Percentiles rank a stretch among this genome's conserved stretches.
phyloP scores from a whole-genome alignment of 1,140 invertebrate genomes.

The Hyles euphorbiae region DNA sequence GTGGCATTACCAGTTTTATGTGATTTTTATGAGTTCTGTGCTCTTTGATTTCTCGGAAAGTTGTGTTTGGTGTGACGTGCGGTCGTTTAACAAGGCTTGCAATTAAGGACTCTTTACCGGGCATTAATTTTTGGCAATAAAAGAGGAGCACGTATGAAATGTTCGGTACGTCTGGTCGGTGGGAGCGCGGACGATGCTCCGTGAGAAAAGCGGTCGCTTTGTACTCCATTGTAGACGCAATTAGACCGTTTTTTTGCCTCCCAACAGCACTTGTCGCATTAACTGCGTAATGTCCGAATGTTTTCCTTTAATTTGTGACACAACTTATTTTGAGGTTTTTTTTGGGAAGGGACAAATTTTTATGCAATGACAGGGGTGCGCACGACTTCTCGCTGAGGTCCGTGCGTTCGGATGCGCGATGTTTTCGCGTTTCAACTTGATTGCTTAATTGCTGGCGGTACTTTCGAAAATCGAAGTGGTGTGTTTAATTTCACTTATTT shows the following conservation, averaged over 20 bases:
- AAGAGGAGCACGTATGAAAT: conserved; percentile 62
- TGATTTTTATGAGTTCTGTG: conserved; percentile 41
- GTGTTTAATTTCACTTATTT: no score
- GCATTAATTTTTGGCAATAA: conserved; percentile 75
- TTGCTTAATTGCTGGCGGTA: neutral
- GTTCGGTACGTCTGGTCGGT: conserved; percentile 52
- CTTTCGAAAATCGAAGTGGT: no score
- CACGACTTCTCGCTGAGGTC: neutral
- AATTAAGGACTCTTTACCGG: conserved; percentile 69
- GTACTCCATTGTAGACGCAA: conserved; percentile 65
- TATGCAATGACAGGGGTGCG: conserved; percentile 21
- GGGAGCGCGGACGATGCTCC: conserved; percentile 34
- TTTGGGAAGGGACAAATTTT: conserved; percentile 32
- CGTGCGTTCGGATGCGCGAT: conserved; percentile 41
- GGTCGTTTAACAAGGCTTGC: conserved; percentile 37
- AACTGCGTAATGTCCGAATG: conserved; percentile 52
- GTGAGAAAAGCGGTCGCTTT: conserved; percentile 71
- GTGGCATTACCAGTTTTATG: conserved; percentile 49
- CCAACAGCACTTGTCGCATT: conserved; percentile 45
- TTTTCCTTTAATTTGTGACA: conserved; percentile 51
- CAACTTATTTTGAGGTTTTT: conserved; percentile 25
- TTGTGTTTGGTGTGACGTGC: conserved; percentile 34
- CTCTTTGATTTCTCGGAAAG: conserved; percentile 42
- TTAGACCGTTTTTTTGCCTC: conserved; percentile 61
- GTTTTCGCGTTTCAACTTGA: conserved; percentile 16